Base-by-base conservation (phyloP, 2,113 vertebrate genomes). In the Sinocyclocheilus anshuiensis region DNA sequence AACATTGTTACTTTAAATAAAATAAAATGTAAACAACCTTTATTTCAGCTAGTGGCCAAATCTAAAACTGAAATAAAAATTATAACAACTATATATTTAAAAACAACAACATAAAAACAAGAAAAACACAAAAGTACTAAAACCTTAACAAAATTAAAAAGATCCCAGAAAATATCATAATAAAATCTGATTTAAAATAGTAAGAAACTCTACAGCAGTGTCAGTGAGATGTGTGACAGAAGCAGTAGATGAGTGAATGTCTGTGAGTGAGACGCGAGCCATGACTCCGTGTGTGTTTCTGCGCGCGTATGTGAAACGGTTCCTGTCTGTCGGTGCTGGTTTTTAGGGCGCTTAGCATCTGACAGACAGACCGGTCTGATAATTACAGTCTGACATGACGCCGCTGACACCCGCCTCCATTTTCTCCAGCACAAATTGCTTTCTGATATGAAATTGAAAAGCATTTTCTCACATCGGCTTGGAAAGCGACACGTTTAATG, bases 371-470 rank as follows among this genome's bases (percentile, higher is more conserved):
- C 69, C 15, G 12, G 1, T 77, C 86, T 80, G 48, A 80, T 84
- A 88, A 78, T 88, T 72, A 82, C 53, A n/a, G n/a, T 55, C 39
- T 84, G 86, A 87, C 90, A 90, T 78, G 84, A 81, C 87, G 48
- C 85, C 90, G 87, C 86, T 69, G 86, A 91, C 87, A 82, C 88
- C 67, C 57, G 81, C 76, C 59, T 84, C 76, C 84, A 87, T 74
- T 87, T 81, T 77, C 67, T 83, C 45, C 24, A 86, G 75, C 15
- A 22, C 65, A 87, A 84, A 89, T 88, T 83, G 87, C 87, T 79
- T 88, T 88, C 69, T 89, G 88, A 91, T 89, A 89, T 85, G 61
- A 85, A 92, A 91, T 83, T 20, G 11, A 69, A 87, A 79, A 88
- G 77, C 88, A 81, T 85, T 91, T 90, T 65, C 29, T 79, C 48